These are phyloP conservation scores for Sesia bembeciformis DNA, from an alignment of 2,888 invertebrate species.

Conservation along the genomic window DNA sequence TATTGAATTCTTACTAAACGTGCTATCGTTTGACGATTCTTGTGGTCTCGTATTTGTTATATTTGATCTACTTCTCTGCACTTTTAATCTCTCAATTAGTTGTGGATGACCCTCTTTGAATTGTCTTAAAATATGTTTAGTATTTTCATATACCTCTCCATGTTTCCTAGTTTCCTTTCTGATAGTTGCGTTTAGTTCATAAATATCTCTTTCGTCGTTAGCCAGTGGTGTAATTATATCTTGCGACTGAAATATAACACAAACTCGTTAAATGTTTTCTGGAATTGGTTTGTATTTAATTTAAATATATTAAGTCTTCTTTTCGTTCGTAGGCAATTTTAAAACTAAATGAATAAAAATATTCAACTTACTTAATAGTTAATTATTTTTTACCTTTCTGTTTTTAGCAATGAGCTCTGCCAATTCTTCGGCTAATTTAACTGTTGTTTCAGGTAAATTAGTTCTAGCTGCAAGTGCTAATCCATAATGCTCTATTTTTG, in stretches of 20 bases:
- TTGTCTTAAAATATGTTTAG: constrained; percentile 27
- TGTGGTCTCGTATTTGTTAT: constrained; percentile 19
- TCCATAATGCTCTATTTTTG: constrained; percentile 77
- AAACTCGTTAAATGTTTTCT: neutral
- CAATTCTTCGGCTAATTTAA: constrained; percentile 66
- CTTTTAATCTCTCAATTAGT: constrained; percentile 31
- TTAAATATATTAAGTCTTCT: neutral
- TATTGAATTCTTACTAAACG: neutral
- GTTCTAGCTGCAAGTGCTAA: constrained; percentile 76
- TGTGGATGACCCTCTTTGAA: constrained; percentile 42
- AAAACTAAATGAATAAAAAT: neutral
- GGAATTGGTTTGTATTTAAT: constrained; percentile 2
- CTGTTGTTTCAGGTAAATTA: constrained; percentile 73
- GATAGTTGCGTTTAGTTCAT: constrained; percentile 46
- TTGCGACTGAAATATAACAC: constrained; percentile 30
- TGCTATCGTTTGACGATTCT: constrained; percentile 8
- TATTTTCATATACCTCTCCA: constrained; percentile 17
- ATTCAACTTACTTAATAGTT: neutral
- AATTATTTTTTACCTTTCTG: constrained; percentile 33
- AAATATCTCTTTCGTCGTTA: constrained; percentile 34
- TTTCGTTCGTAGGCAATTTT: neutral
- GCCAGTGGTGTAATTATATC: constrained; percentile 24
- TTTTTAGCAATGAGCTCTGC: constrained; percentile 45
- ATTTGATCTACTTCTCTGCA: constrained; percentile 14
- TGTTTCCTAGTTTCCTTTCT: constrained; percentile 35